Base-by-base conservation (phyloP, 2,113 vertebrate species). In the Cricetomys ansorgei region DNA sequence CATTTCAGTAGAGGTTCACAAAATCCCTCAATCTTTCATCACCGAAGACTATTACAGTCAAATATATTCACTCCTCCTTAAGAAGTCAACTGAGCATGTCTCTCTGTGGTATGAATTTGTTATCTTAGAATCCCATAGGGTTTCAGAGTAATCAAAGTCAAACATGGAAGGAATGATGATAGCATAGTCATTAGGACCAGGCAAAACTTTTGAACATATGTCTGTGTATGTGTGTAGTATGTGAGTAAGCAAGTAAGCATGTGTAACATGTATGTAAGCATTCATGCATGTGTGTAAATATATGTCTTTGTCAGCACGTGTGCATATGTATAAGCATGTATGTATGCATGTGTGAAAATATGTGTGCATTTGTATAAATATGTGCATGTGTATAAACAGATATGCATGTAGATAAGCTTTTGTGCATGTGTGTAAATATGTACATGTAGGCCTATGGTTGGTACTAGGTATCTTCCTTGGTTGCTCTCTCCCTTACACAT, bases 91-190 rank as follows among this genome's bases (percentile, higher is more conserved):
- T 12, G 40, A 59, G 23, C 7, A 70, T 34, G 1, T 29, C 31
- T 5, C 31, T 19, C 8, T 40, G 2, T n/a, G 23, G 11, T 0
- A 34, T 0, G 11, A 53, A 31, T 21, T 31, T 88, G 37, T 3
- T 4, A 16, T 12, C 27, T 65, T 16, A 50, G 45, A 21, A 50
- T 25, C 21, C 17, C 70, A 25, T 72, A n/a, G 70, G 43, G 21
- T 1, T 72, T 43, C n/a, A 72, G 70, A 9, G n/a, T 72, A 43
- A 72, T 40, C n/a, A 43, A 72, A 37, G 21, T 72, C 70, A 25
- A 72, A 72, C 10, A 11, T 72, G 70, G 70, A 72, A 72, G 19
- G 40, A 72, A 72, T 11, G n/a, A 72, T 40, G 21, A 72, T 11
- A 23, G 7, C 31, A 37, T 72, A 31, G n/a, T 43, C 37, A 72